Evolutionary conservation across 2,888 invertebrate species (phyloP).

Genomic region (Trachelus stipa): DNA sequence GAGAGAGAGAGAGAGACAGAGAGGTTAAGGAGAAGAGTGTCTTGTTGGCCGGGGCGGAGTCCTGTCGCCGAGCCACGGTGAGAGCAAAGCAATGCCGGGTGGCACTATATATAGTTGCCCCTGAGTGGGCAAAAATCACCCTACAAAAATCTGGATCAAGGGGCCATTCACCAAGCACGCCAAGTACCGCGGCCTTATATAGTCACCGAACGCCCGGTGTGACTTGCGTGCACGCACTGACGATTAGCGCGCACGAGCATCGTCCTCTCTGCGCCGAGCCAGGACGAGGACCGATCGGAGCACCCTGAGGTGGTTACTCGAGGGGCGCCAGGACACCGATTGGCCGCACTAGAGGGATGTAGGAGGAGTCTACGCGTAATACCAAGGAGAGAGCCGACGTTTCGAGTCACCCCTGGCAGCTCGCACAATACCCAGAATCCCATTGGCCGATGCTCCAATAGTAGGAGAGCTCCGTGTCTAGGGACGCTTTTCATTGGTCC

Average conservation of each 20-base stretch:
- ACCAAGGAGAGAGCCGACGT: not conserved
- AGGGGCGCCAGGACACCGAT: not conserved
- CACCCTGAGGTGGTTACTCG: not conserved
- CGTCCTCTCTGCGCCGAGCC: not conserved
- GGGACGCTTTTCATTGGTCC: not conserved
- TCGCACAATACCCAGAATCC: not conserved
- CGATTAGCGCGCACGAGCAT: not conserved
- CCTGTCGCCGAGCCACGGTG: not conserved
- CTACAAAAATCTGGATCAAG: constrained; percentile 56
- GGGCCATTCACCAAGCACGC: constrained; percentile 50
- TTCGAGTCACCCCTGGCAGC: not conserved
- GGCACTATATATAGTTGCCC: constrained; percentile 51
- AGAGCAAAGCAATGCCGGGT: constrained; percentile 36
- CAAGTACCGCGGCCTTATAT: not conserved
- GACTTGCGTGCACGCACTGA: not conserved
- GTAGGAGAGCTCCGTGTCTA: not conserved
- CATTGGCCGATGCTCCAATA: not conserved
- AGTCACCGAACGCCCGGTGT: not conserved
- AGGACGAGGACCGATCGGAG: not conserved
- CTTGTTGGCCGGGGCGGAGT: not conserved
- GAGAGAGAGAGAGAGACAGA: not conserved
- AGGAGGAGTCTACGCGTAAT: not conserved
- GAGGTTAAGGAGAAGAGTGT: constrained; percentile 6
- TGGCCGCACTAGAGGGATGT: not conserved
- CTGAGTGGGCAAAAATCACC: constrained; percentile 53